Evolutionary conservation across 2,888 invertebrate genomes (phyloP), one percentile per base, ranked within the genome.

Genomic region (Rotaria magnacalcarata): DNA sequence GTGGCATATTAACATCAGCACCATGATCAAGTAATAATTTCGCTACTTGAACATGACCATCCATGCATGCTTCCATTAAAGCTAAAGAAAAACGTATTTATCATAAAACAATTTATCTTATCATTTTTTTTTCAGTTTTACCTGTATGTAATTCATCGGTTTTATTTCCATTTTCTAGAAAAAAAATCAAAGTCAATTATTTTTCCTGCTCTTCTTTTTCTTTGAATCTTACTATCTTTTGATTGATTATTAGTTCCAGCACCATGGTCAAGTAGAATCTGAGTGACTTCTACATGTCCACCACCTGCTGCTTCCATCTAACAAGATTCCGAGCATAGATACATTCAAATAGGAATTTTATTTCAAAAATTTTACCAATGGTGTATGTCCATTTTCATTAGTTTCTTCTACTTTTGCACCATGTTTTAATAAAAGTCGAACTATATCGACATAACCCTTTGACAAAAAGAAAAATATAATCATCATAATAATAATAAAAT

Each of bases 61-160:
- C 98, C 98, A 99, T 99, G 87, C 97, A 96, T 85, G 98, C 98
- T 92, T 99, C 98, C 97, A 99, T 98, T 84, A 99, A 93, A 84
- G 98, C 98, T 56, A 56, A 24, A 43, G n/a, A 34, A 54, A 19
- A 56, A 85, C 1, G 11, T 3, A 67, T 24, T 24, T 56, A 5
- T 8, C 19, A 52, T 11, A 52, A 8, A 52, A 52, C 0, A 11
- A 19, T 6, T 56, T 7, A 56, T 56, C 34, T 19, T 27, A 5
- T 60, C 3, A 11, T 10, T 60, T 27, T 60, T 34, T 19, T 2
- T 41, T 34, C 14, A 34, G 34, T 27, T 34, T 34, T 67, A 67
- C 67, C 67, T 52, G 98, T 98, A 92, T 99, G 98, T 96, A 99
- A 97, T 92, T 99, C 99, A 91, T 98, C 97, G 14, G 97, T 97